Conservation (phyloP, 2,797 vertebrate species). For the Eulemur albifrons region DNA sequence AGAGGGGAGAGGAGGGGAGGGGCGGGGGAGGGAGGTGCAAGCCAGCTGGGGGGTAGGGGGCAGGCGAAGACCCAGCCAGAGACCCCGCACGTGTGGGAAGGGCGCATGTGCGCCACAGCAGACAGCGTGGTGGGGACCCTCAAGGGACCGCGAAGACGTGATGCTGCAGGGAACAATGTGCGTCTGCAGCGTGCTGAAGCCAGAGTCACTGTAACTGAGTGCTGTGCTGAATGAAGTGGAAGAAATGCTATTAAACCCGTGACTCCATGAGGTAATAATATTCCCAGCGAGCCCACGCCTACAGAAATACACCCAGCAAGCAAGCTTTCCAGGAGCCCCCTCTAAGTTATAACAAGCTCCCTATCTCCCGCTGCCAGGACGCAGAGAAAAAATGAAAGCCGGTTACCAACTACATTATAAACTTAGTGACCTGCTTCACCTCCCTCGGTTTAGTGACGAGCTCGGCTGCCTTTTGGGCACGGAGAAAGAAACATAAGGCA, state of each 20-base stretch:
- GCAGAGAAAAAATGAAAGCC: conserved; percentile 72
- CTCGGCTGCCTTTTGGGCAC: conserved; percentile 72
- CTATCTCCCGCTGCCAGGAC: conserved; percentile 70
- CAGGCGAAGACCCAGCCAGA: neutral
- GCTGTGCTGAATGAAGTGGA: conserved; percentile 78
- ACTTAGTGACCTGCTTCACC: conserved; percentile 65
- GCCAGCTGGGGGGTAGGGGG: neutral
- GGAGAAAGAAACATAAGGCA: conserved; percentile 69
- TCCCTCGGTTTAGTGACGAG: conserved; percentile 65
- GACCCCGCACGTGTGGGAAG: neutral
- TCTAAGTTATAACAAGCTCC: conserved; percentile 62
- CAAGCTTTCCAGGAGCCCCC: conserved; percentile 75
- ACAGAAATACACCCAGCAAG: conserved; percentile 75
- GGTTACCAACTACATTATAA: conserved; percentile 66
- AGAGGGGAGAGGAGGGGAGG: no score
- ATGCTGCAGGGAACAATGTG: conserved; percentile 38
- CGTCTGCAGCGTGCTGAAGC: conserved; percentile 54
- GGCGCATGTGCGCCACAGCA: neutral
- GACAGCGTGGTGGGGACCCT: neutral
- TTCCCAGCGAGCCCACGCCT: conserved; percentile 77
- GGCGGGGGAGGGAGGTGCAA: neutral
- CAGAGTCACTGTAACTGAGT: conserved; percentile 50
- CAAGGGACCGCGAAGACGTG: neutral
- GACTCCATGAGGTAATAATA: conserved; percentile 76
- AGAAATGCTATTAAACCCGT: conserved; percentile 74